A percentile compares a stretch with the other conserved stretches of the same genome.
These are phyloP conservation scores for Heteromormyrus szaboi DNA, from an alignment of 2,797 vertebrate genomes.

Conservation along the genomic window DNA sequence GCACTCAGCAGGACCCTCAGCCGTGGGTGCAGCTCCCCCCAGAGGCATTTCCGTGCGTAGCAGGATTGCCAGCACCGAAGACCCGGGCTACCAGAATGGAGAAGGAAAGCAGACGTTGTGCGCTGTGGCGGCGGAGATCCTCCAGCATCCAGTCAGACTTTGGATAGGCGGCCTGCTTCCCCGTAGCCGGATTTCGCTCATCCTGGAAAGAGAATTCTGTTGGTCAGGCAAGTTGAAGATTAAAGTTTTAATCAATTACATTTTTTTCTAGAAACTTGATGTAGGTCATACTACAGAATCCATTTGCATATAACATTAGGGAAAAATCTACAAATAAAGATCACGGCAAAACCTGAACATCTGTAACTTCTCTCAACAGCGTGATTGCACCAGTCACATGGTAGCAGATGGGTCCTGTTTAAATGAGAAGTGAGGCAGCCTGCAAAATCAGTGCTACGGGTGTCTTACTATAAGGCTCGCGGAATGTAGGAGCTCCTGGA, in stretches of 20 bases:
- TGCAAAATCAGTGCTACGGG: background rate
- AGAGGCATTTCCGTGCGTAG: slow-evolving; percentile 22
- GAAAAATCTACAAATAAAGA: background rate
- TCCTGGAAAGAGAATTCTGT: background rate
- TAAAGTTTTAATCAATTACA: background rate
- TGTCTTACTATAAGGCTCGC: background rate
- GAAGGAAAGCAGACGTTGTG: slow-evolving; percentile 64
- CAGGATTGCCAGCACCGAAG: slow-evolving; percentile 52
- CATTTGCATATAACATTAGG: background rate
- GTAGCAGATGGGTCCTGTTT: background rate
- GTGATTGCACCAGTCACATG: background rate
- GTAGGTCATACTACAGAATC: background rate
- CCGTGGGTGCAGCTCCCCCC: slow-evolving; percentile 31
- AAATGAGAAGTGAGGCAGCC: background rate
- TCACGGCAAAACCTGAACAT: background rate
- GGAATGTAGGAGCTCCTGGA: background rate
- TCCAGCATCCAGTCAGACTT: background rate
- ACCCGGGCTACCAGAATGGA: slow-evolving; percentile 62
- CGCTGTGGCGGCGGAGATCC: slow-evolving; percentile 45
- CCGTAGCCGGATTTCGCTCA: background rate
- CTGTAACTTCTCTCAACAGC: background rate
- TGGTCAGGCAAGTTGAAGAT: background rate
- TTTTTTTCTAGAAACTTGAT: background rate
- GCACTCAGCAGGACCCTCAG: background rate
- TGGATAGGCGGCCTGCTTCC: background rate